Evolutionary conservation across 2,797 vertebrate genomes (phyloP), one percentile per base, ranked within the genome.

Genomic region (Rhodeus uyekii): DNA sequence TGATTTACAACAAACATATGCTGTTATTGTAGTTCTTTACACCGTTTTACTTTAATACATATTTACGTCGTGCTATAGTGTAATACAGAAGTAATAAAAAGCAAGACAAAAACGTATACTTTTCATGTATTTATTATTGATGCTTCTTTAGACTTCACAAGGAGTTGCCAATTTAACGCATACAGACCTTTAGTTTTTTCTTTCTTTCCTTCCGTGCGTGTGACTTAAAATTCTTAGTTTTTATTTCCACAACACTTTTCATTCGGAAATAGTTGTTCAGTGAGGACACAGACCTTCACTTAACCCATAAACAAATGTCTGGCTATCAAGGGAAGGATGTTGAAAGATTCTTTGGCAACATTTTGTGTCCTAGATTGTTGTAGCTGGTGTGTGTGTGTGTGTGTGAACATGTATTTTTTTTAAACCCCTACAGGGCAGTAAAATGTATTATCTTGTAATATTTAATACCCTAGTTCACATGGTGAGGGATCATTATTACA

Each of bases 291-390:
- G 65, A 63, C 13, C 68, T 44, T 22, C 60, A 39, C 24, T 44
- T 76, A 60, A 71, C 68, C 19, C 7, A 64, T 44, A 76, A 65
- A 76, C 6, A 16, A 2, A 3, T 61, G 14, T 58, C 36, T 72
- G 48, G 36, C 36, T 82, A 50, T 53, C 8, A 69, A 5, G 9
- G 72, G 58, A 39, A 73, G 73, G 63, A 72, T 71, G 81, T 87
- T 78, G 50, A 81, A 48, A 39, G 81, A 55, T 36, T n/a, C 39
- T 79, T n/a, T 85, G 78, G 78, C 78, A 61, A 24, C 78, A 71
- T 2, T 0, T 16, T 34, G 24, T 78, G 16, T 77, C n/a, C 3
- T 58, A 10, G 8, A 18, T 39, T 83, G 74, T 65, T 85, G 44
- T n/a, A 42, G 7, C 34, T 34, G 19, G 24, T 36, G 38, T 39